These are phyloP conservation scores for Drosophila fungiperda DNA, from an alignment of 2,888 invertebrate species.

Conservation along the genomic window DNA sequence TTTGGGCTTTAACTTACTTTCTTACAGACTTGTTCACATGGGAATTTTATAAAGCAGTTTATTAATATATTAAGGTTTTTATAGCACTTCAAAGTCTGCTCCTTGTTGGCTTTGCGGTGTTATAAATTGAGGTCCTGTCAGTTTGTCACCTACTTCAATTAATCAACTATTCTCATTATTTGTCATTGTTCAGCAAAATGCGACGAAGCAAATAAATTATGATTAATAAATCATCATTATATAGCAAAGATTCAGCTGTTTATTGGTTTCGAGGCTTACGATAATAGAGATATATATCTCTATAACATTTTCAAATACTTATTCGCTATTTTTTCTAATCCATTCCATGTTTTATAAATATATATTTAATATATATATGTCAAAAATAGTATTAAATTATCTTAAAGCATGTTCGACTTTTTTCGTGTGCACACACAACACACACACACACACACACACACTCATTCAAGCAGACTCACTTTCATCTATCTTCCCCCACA, in stretches of 20 bases:
- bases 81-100: neutral
- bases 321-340: neutral
- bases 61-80: neutral
- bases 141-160: conserved; percentile 27
- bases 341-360: neutral
- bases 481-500: conserved; percentile 29
- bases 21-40: neutral
- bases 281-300: neutral
- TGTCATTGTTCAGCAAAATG: conserved; percentile 10
- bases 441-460: neutral
- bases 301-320: no score
- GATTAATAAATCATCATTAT: neutral
- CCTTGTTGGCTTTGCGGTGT: conserved; percentile 8
- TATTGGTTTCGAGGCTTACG: no score
- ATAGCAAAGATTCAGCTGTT: neutral
- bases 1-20: neutral
- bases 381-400: neutral
- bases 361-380: neutral
- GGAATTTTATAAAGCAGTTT: neutral
- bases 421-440: neutral
- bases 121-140: conserved; percentile 31
- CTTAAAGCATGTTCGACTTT: neutral
- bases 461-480: neutral
- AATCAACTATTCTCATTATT: conserved; percentile 36
- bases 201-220: neutral